Evolutionary conservation across 2,797 vertebrate species (phyloP).

Genomic region (Pyrocephalus nanus): DNA sequence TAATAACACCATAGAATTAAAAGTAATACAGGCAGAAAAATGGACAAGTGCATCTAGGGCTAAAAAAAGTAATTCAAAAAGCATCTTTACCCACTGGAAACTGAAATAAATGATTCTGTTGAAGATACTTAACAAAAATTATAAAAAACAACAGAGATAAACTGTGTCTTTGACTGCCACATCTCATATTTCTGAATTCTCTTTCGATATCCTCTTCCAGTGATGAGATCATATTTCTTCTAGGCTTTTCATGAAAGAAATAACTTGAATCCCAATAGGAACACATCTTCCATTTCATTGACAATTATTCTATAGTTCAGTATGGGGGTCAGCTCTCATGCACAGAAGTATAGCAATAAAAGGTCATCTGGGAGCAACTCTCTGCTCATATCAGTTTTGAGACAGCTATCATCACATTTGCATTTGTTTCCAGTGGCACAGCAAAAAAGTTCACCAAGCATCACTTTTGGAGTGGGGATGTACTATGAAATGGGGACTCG

Average conservation of each 20-base stretch:
- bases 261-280: background rate
- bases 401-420: background rate
- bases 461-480: rapidly evolving
- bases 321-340: rapidly evolving
- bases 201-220: background rate
- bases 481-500: background rate
- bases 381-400: background rate
- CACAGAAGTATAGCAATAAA: background rate
- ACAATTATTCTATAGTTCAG: background rate
- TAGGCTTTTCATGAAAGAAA: background rate
- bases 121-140: background rate
- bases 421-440: background rate
- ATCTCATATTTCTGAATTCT: background rate
- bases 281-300: rapidly evolving
- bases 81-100: background rate
- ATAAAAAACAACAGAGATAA: background rate
- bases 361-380: background rate
- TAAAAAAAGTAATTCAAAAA: background rate
- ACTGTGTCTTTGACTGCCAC: rapidly evolving
- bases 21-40: background rate
- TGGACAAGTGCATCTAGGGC: background rate
- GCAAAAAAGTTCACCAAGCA: background rate
- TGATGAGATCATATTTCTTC: background rate
- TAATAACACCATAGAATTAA: background rate
- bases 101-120: background rate